phyloP scores from a whole-genome alignment of 1,140 invertebrate genomes.

The Chironomus striatipennis region DNA sequence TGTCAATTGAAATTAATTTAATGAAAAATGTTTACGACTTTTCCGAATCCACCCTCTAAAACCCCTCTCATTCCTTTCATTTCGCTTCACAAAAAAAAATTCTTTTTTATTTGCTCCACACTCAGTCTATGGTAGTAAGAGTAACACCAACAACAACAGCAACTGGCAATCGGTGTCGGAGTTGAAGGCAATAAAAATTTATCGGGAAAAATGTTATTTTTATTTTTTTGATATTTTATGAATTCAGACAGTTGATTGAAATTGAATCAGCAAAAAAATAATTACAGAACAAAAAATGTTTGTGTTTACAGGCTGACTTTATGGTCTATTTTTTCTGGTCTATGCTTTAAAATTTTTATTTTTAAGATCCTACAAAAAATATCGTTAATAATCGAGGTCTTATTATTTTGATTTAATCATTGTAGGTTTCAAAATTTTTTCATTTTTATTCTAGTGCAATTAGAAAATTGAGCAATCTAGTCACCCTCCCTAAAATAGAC shows the following conservation, averaged over 20 bases:
- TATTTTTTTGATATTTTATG: constrained; percentile 8
- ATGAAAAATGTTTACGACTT: constrained; percentile 14
- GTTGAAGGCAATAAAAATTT: constrained; percentile 12
- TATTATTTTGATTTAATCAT: no score
- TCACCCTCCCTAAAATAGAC: no score
- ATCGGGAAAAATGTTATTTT: not conserved
- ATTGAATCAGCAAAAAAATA: constrained; percentile 20
- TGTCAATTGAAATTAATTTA: constrained; percentile 22
- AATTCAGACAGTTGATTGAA: constrained; percentile 22
- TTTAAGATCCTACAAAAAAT: no score
- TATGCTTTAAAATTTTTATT: not conserved
- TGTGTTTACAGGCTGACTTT: not conserved
- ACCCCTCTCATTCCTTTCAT: no score
- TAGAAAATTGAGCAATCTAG: no score
- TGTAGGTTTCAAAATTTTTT: not conserved
- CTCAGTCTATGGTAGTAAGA: not conserved
- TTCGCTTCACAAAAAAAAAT: not conserved
- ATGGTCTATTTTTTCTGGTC: not conserved
- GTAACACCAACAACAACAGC: not conserved
- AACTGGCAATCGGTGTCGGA: not conserved
- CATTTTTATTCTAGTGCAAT: not conserved
- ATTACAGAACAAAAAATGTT: not conserved
- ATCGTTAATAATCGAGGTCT: no score
- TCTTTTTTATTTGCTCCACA: not conserved
- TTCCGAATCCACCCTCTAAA: not conserved